Evolutionary conservation across 2,797 vertebrate genomes (phyloP).

Genomic region (Sparidentex hasta): DNA sequence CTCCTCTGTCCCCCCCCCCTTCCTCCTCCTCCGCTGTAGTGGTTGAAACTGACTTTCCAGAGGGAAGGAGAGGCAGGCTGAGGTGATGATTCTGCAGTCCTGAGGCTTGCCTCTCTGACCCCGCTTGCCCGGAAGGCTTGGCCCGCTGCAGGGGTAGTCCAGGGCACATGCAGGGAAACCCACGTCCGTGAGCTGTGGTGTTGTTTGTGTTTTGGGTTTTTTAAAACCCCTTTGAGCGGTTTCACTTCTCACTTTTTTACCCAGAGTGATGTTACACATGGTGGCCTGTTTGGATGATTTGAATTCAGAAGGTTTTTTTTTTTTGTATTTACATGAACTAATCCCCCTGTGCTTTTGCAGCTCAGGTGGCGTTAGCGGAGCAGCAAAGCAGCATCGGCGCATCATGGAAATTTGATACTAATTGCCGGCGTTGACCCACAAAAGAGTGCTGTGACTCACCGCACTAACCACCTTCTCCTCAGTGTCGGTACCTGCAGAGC

Average conservation of each 20-base stretch:
- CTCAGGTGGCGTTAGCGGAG: conserved; percentile 63
- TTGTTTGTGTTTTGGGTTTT: conserved; percentile 38
- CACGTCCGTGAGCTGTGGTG: conserved; percentile 40
- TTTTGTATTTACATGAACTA: conserved; percentile 7
- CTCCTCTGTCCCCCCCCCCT: conserved; percentile 25
- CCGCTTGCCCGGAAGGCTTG: conserved; percentile 68
- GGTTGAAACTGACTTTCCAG: conserved; percentile 77
- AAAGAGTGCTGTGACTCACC: conserved; percentile 66
- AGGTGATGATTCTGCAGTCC: conserved; percentile 84
- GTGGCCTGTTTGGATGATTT: conserved; percentile 57
- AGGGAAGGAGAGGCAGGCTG: conserved; percentile 75
- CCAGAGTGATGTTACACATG: conserved; percentile 25
- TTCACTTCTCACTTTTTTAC: conserved; percentile 64
- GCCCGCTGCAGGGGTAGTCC: conserved; percentile 65
- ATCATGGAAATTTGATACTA: conserved; percentile 75
- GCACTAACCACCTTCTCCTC: conserved; percentile 44
- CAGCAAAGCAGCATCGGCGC: conserved; percentile 40
- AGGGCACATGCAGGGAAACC: conserved; percentile 51
- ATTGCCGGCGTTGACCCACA: conserved; percentile 63
- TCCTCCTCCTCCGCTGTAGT: conserved; percentile 51
- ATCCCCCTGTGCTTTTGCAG: conserved; percentile 55
- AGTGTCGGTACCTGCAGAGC: conserved; percentile 63
- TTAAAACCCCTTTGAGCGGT: conserved; percentile 47
- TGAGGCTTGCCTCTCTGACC: conserved; percentile 78
- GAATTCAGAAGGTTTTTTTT: conserved; percentile 50